Evolutionary conservation across 2,113 vertebrate genomes (phyloP).

Genomic region (Oncorhynchus kisutch): DNA sequence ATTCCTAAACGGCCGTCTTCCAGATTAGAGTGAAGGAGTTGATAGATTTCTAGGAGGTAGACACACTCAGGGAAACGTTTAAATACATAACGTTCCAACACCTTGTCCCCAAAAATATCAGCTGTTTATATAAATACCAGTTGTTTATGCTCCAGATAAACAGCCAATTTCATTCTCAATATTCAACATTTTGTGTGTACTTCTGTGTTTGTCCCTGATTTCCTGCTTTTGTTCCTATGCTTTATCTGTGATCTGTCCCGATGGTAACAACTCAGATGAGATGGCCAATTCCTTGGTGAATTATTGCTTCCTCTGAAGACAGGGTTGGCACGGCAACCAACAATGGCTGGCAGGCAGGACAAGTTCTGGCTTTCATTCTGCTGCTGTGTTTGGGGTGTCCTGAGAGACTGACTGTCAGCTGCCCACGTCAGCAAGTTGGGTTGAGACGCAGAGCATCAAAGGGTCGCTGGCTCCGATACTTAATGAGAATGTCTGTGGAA

Average conservation of each 20-base stretch:
- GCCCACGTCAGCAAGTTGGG: conserved; percentile 53
- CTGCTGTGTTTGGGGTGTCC: background rate
- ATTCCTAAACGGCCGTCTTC: too few relatives aligned
- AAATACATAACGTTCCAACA: conserved; percentile 11
- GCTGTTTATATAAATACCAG: background rate
- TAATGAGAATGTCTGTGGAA: conserved; percentile 19
- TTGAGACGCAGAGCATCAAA: conserved; percentile 54
- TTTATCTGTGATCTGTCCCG: conserved; percentile 51
- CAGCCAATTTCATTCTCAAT: conserved; percentile 31
- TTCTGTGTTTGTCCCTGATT: conserved; percentile 40
- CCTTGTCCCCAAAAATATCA: conserved; percentile 33
- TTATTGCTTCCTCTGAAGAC: conserved; percentile 64
- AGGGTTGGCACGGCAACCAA: conserved; percentile 52
- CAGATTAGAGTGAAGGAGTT: too few relatives aligned
- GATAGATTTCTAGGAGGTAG: too few relatives aligned
- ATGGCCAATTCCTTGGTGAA: conserved; percentile 51
- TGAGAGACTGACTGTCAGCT: conserved; percentile 20
- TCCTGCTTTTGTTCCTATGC: conserved; percentile 49
- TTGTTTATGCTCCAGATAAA: conserved; percentile 26
- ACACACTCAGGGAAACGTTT: too few relatives aligned
- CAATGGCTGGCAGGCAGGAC: conserved; percentile 62
- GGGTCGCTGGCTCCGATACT: conserved; percentile 7
- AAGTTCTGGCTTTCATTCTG: conserved; percentile 40
- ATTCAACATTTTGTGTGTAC: conserved; percentile 44
- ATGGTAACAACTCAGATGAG: conserved; percentile 14